These are phyloP conservation scores for Oriolus oriolus DNA, from an alignment of 2,113 vertebrate genomes.

Conservation along the genomic window DNA sequence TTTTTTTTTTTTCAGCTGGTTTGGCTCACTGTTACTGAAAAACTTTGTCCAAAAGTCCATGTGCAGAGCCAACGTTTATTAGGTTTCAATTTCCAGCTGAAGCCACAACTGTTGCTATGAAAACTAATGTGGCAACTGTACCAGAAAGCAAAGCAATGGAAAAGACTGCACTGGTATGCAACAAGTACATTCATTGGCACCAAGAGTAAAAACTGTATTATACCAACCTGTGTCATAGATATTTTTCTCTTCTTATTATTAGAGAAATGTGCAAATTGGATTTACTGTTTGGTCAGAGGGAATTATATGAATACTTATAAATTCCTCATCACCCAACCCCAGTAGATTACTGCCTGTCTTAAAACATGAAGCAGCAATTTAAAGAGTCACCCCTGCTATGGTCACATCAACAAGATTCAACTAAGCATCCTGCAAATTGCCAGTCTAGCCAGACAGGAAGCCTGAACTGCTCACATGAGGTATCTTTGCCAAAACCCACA, in stretches of 20 bases:
- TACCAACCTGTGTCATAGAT: not conserved
- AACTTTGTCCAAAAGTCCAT: not conserved
- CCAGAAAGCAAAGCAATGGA: conserved; percentile 39
- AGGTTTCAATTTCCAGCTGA: conserved; percentile 57
- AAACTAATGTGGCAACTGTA: conserved; percentile 29
- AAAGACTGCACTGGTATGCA: not conserved
- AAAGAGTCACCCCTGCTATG: not conserved
- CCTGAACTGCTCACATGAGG: not conserved
- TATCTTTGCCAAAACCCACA: not conserved
- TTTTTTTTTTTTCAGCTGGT: not conserved
- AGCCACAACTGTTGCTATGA: conserved; percentile 40
- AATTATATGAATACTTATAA: not conserved
- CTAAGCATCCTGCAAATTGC: not conserved
- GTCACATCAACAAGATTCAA: not conserved
- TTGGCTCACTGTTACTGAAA: conserved; percentile 30
- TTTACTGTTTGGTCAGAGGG: not conserved
- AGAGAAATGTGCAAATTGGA: not conserved
- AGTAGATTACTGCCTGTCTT: not conserved
- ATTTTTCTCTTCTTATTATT: not conserved
- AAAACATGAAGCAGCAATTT: not conserved
- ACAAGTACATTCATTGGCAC: not conserved
- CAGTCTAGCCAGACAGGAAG: not conserved
- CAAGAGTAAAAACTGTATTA: not conserved
- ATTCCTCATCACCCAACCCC: not conserved
- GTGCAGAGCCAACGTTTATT: not conserved